Evolutionary conservation across 2,888 invertebrate genomes (phyloP), one percentile per base, ranked within the genome.

Genomic region (Coelopa pilipes): DNA sequence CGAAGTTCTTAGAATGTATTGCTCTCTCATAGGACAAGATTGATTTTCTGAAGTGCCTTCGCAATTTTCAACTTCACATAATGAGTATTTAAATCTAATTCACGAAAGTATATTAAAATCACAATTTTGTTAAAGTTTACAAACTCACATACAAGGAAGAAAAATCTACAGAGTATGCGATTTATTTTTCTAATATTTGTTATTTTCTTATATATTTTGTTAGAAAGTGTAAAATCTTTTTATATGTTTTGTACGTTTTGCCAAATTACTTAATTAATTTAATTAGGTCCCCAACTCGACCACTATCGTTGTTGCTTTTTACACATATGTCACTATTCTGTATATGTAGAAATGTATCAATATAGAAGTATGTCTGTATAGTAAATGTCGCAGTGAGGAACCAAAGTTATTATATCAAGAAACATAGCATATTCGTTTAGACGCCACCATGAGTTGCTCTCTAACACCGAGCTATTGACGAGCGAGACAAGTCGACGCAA

Each of bases 191-290:
- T 34, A 34, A 24, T 45, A 55, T 53, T 53, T 50, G 53, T 53
- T 3, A 50, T 55, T 45, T 71, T 47, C 13, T 45, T 71, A 13
- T 55, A 50, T 63, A 45, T 53, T 55, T 65, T 46, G 53, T 19
- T 62, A 34, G 50, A 65, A 63, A 65, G 53, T 71, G 17, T 63
- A 13, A 45, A 34, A n/a, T 34, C 46, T 63, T 63, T 17, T 45
- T 46, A 17, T 60, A 47, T 17, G 53, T 65, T 17, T 65, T 72
- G 13, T 65, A 65, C 66, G 34, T 46, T 66, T 72, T 72, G 66
- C 57, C 72, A 66, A 66, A 47, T 66, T 72, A 72, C 72, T 72
- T 72, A 72, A 72, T 47, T 71, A 49, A 21, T 17, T 72, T 65
- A 57, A 60, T 24, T 13, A 19, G 19, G 34, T 21, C 47, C 34